Evolutionary conservation across 1,140 invertebrate species (phyloP), one percentile per base, ranked within the genome.

Genomic region (Lasioglossum baleicum): DNA sequence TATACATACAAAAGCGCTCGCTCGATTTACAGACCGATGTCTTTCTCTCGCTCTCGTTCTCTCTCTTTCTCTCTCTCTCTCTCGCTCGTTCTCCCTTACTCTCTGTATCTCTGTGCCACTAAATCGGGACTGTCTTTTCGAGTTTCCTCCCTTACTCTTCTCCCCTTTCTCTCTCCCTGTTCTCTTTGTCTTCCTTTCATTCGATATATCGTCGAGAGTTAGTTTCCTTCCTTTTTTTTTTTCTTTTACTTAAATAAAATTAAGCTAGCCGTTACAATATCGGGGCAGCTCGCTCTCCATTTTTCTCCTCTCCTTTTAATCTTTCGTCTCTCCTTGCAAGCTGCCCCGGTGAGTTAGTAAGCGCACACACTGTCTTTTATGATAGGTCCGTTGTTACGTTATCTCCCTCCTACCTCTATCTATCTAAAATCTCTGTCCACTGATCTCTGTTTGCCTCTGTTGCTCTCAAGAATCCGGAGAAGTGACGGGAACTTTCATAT

Each of bases 321-420:
- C n/a, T n/a, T 75, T 72, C 79, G 84, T 74, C n/a, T n/a, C n/a
- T n/a, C n/a, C n/a, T n/a, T n/a, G n/a, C n/a, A n/a, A n/a, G n/a
- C n/a, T n/a, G n/a, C 56, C 75, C 53, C 60, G 63, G 72, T 87
- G 80, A 82, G 86, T 90, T 90, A 90, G 87, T 90, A 91, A 90
- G 90, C 89, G 84, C 87, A 91, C 88, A 90, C 90, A 88, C 88
- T 90, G 89, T 88, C 88, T 90, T 89, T 90, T 91, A 87, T 87
- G 82, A 85, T 90, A 90, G 85, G 83, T 90, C 84, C 83, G 83
- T 88, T 89, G 67, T 86, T 88, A 83, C 75, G 22, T 83, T 83
- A 77, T 81, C 71, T 76, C 65, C 70, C 35, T 75, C 60, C 63
- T 69, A 74, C 60, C 40, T 68, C 60, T 71, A 63, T 76, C 63